Conservation (phyloP, 2,113 vertebrate species). For the Corvus hawaiiensis region DNA sequence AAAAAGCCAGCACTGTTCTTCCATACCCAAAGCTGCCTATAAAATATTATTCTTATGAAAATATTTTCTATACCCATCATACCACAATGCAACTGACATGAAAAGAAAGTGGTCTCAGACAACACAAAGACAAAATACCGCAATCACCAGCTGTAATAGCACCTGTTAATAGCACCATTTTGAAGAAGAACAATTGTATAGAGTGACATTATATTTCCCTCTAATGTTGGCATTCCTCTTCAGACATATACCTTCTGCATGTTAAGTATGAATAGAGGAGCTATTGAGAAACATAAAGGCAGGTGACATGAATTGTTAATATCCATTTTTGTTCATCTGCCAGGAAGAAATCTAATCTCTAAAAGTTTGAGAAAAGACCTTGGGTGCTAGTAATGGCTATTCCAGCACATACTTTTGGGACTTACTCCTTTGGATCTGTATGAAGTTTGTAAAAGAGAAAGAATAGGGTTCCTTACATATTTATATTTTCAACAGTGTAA, state of each 20-base stretch:
- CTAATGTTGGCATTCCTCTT: background rate
- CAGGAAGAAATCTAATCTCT: background rate
- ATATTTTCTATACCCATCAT: background rate
- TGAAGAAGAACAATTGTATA: slow-evolving; percentile 13
- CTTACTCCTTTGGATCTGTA: background rate
- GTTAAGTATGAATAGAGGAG: slow-evolving; percentile 11
- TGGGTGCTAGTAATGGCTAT: background rate
- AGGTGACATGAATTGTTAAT: slow-evolving; percentile 22
- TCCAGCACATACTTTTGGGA: background rate
- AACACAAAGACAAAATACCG: background rate
- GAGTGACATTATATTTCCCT: background rate
- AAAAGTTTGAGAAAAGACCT: background rate
- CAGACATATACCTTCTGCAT: background rate
- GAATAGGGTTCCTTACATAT: background rate
- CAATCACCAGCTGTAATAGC: background rate
- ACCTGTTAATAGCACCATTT: slow-evolving; percentile 12
- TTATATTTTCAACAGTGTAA: background rate
- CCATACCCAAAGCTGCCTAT: background rate
- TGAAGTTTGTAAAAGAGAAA: background rate
- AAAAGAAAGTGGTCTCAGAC: background rate
- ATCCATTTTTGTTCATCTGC: background rate
- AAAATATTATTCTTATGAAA: background rate
- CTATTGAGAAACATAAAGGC: slow-evolving; percentile 8
- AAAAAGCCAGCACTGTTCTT: background rate
- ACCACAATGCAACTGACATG: background rate